These are phyloP conservation scores for Oligia fasciuncula DNA, from an alignment of 2,888 invertebrate species.

Conservation along the genomic window DNA sequence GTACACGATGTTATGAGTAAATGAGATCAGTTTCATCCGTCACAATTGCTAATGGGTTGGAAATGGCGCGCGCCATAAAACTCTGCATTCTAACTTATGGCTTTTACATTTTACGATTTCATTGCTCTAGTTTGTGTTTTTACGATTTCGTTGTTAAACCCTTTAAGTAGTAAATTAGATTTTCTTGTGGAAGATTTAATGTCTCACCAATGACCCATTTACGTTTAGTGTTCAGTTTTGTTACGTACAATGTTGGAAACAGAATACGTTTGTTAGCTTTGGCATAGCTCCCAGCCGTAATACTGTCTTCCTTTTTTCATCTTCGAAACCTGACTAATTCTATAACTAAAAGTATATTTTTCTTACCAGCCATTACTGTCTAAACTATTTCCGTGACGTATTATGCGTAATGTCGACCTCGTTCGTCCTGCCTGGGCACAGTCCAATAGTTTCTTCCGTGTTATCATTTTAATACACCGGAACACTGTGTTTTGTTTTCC, in stretches of 20 bases:
- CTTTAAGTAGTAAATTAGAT: background rate
- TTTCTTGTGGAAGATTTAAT: slow-evolving; percentile 7
- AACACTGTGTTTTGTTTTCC: slow-evolving; percentile 53
- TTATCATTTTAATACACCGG: slow-evolving; percentile 49
- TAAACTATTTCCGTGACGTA: slow-evolving; percentile 31
- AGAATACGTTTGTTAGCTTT: background rate
- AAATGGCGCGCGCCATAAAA: slow-evolving; percentile 9
- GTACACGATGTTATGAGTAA: slow-evolving; percentile 49
- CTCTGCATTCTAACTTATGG: slow-evolving; percentile 9
- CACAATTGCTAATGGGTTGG: background rate
- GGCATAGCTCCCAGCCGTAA: background rate
- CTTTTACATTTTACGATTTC: slow-evolving; percentile 16
- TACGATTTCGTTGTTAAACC: slow-evolving; percentile 10
- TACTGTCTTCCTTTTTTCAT: background rate
- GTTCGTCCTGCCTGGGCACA: slow-evolving; percentile 29
- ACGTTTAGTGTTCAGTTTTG: slow-evolving; percentile 3
- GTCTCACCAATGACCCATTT: background rate
- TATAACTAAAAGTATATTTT: background rate
- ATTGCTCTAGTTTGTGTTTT: slow-evolving; percentile 21
- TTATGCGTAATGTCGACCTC: slow-evolving; percentile 37
- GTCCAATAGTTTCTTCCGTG: slow-evolving; percentile 54
- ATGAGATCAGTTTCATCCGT: slow-evolving; percentile 39
- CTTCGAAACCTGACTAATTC: background rate
- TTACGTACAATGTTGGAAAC: slow-evolving; percentile 1
- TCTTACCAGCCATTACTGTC: background rate